Evolutionary conservation across 2,888 invertebrate species (phyloP), one percentile per base, ranked within the genome.

Genomic region (Emmelina monodactyla): DNA sequence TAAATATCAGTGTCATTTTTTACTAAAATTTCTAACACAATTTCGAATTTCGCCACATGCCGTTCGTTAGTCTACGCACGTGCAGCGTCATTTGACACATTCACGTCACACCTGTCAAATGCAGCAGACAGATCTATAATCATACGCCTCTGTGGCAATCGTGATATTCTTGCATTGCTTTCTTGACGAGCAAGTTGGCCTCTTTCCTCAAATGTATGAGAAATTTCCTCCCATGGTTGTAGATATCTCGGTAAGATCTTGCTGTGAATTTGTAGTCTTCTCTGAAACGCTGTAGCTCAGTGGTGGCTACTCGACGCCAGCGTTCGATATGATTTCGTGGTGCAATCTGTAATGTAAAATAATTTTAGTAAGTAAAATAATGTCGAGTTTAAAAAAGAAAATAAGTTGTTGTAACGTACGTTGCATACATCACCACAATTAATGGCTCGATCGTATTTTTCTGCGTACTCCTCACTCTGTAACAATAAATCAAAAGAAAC

Each of bases 391-490:
- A 19, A 9, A 9, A 5, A 19, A 19, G 5, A 6, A 9, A 6
- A 19, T 19, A 6, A 6, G 9, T 19, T 19, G 5, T 6, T 19
- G 5, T 19, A 19, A 19, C 19, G 19, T 19, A 19, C 6, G n/a
- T n/a, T n/a, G n/a, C n/a, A n/a, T n/a, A n/a, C n/a, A n/a, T n/a
- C n/a, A n/a, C 69, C 69, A 35, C 76, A 78, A 1, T 44, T 49
- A 4, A 61, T 46, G 1, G 61, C 50, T 34, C 47, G 58, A 16
- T 69, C 65, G 35, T 65, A 64, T 43, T 59, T 66, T 28, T 58
- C 59, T 14, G 78, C 55, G 41, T 62, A 73, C 22, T 73, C 69
- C 39, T 75, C 71, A 29, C 70, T 72, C 78, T 78, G 67, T 42
- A 71, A 71, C 28, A n/a, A n/a, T n/a, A n/a, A n/a, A n/a, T n/a